Evolutionary conservation across 1,140 invertebrate genomes (phyloP).

Genomic region (Acromyrmex charruanus): DNA sequence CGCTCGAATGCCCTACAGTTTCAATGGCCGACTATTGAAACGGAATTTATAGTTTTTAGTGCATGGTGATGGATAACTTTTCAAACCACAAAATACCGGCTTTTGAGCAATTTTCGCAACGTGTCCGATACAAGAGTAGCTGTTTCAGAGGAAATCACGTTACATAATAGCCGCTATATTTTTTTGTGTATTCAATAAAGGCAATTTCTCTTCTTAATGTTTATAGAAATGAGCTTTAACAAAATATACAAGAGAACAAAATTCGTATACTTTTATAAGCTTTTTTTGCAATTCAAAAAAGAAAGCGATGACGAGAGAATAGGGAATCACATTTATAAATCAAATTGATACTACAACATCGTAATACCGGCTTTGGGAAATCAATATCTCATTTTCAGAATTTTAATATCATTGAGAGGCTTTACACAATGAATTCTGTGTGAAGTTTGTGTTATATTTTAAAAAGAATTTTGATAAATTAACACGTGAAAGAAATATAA

Average conservation of each 20-base stretch:
- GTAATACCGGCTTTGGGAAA: background rate
- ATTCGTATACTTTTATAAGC: background rate
- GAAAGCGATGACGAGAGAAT: background rate
- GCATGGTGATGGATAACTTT: conserved; percentile 61
- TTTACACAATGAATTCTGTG: background rate
- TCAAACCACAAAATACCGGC: conserved; percentile 59
- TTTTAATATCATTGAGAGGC: conserved; percentile 1
- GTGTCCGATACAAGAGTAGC: conserved; percentile 40
- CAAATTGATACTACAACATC: background rate
- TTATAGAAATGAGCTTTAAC: conserved; percentile 10
- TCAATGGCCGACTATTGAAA: conserved; percentile 57
- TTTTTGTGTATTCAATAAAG: conserved; percentile 10
- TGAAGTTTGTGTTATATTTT: background rate
- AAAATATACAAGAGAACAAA: background rate
- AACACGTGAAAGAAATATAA: background rate
- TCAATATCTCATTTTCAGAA: background rate
- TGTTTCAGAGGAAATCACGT: conserved; percentile 40
- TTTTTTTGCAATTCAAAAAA: background rate
- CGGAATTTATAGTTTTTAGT: conserved; percentile 63
- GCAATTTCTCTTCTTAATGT: conserved; percentile 22
- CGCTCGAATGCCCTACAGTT: conserved; percentile 55
- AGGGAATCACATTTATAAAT: conserved; percentile 14
- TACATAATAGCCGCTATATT: conserved; percentile 12
- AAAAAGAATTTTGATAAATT: background rate
- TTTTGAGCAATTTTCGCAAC: conserved; percentile 61